A percentile compares a stretch with the other conserved stretches of the same genome.
Evolutionary conservation across 2,888 invertebrate genomes (phyloP).

Genomic region (Melanophora roralis): DNA sequence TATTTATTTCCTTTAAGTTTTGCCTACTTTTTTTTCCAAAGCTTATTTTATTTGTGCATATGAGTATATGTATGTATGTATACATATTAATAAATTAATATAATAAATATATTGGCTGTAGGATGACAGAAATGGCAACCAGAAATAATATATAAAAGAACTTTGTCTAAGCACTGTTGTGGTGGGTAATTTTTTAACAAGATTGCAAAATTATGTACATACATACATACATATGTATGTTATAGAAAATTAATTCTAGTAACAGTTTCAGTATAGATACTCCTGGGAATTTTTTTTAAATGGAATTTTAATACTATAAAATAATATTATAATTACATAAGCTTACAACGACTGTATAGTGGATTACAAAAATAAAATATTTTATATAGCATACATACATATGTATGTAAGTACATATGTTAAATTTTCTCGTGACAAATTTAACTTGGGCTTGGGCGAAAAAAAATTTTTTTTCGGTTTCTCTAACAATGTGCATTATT

Average conservation of each 20-base stretch:
- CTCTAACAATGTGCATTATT: no score
- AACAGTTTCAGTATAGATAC: constrained; percentile 19
- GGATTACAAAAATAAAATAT: no score
- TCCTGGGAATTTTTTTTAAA: constrained; percentile 34
- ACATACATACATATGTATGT: no score
- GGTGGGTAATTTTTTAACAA: constrained; percentile 33
- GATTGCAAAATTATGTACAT: no score
- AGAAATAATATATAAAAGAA: not conserved
- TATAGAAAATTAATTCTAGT: no score
- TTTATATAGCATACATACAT: no score
- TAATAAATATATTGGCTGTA: constrained; percentile 12
- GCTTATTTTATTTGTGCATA: not conserved
- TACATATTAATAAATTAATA: not conserved
- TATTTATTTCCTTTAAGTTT: constrained; percentile 1
- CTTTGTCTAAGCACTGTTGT: not conserved
- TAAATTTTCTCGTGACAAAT: not conserved
- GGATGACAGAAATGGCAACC: not conserved
- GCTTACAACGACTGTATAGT: not conserved
- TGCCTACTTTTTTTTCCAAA: constrained; percentile 4
- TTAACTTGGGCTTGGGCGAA: no score
- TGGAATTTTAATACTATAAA: not conserved
- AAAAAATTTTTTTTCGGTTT: no score
- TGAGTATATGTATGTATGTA: not conserved
- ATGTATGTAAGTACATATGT: no score
- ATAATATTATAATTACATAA: constrained; percentile 4